Evolutionary conservation across 1,140 invertebrate genomes (phyloP).

Genomic region (Acyrthosiphon pisum): DNA sequence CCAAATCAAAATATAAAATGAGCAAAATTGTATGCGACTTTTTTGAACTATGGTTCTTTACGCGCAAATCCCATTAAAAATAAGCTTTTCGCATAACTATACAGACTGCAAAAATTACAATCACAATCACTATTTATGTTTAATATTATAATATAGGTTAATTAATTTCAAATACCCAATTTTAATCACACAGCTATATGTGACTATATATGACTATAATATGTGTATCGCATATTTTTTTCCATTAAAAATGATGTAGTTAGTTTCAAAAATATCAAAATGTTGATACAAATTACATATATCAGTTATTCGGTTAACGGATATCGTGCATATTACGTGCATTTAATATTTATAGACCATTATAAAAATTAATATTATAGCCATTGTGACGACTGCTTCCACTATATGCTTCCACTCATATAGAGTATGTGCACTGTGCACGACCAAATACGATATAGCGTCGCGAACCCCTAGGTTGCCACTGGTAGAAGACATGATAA

Average conservation of each 20-base stretch:
- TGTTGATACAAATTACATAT: not conserved
- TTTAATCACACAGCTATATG: no score
- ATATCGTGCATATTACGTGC: not conserved
- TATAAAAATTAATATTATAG: not conserved
- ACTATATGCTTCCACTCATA: not conserved
- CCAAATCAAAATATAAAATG: not conserved
- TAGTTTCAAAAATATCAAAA: not conserved
- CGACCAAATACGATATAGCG: not conserved
- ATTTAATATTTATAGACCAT: not conserved
- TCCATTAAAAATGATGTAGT: not conserved
- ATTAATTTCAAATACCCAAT: not conserved
- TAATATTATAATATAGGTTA: not conserved
- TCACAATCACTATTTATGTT: not conserved
- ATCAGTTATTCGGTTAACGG: not conserved
- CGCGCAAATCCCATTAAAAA: not conserved
- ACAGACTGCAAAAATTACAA: not conserved
- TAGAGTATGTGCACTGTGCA: not conserved
- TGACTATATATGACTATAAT: no score
- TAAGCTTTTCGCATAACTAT: not conserved
- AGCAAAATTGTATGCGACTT: not conserved
- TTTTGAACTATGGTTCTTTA: not conserved
- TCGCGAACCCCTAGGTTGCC: not conserved
- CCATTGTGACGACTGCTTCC: not conserved
- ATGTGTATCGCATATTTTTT: not conserved
- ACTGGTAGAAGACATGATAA: not conserved